A percentile compares a stretch with the other conserved stretches of the same genome.
Evolutionary conservation across 2,888 invertebrate genomes (phyloP).

Genomic region (Temnothorax ravouxi): DNA sequence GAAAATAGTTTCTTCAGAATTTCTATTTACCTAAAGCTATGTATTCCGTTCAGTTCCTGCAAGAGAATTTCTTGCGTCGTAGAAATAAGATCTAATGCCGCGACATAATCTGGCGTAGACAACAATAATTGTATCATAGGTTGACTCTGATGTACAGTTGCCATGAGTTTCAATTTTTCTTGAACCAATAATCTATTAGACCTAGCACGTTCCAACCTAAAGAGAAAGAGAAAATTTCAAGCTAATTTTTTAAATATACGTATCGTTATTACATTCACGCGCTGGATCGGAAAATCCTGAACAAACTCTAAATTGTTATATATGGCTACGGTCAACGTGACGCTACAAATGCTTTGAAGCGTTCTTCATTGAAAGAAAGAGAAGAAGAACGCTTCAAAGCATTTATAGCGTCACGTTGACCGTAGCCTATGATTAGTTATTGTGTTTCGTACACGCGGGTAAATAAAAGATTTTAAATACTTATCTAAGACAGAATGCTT

Average conservation of each 20-base stretch:
- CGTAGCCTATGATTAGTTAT: too few relatives aligned
- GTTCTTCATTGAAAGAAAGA: too few relatives aligned
- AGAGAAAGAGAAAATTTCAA: background rate
- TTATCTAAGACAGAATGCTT: too few relatives aligned
- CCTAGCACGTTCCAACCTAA: conserved; percentile 89
- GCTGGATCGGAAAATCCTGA: too few relatives aligned
- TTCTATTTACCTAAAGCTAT: conserved; percentile 91
- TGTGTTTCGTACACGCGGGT: too few relatives aligned
- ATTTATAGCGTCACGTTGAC: too few relatives aligned
- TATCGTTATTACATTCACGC: too few relatives aligned
- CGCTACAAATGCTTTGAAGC: too few relatives aligned
- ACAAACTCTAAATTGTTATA: too few relatives aligned
- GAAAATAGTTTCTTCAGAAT: conserved; percentile 1
- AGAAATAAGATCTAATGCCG: conserved; percentile 97
- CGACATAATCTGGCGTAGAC: conserved; percentile 98
- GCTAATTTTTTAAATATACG: background rate
- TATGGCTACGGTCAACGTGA: too few relatives aligned
- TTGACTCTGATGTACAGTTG: conserved; percentile 98
- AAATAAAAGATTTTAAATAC: too few relatives aligned
- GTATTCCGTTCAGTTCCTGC: conserved; percentile 96
- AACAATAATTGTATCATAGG: conserved; percentile 98
- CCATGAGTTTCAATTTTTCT: conserved; percentile 95
- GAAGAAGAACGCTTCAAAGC: too few relatives aligned
- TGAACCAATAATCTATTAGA: conserved; percentile 90
- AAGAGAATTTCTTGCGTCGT: conserved; percentile 98